Percentiles rank a stretch among this genome's conserved stretches.
phyloP scores from a whole-genome alignment of 2,797 vertebrate genomes.

The Cossypha dichroa region DNA sequence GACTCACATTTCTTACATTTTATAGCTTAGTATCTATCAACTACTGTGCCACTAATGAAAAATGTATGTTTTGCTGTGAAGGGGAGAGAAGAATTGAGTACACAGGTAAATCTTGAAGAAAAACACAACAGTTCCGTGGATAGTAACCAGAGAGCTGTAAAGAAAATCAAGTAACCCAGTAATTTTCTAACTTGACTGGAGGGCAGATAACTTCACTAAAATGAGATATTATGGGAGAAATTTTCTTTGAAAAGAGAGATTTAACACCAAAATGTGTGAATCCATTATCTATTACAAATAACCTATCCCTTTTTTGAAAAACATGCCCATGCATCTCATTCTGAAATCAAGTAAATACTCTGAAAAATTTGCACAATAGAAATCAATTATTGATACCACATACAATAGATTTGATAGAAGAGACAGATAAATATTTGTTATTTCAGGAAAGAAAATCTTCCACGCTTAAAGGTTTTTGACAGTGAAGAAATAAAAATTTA shows the following conservation, averaged over 20 bases:
- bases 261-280: background rate
- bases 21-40: background rate
- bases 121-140: background rate
- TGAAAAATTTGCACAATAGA: constrained; percentile 72
- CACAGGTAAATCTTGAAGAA: background rate
- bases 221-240: background rate
- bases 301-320: background rate
- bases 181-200: background rate
- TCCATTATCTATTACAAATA: background rate
- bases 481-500: constrained; percentile 15
- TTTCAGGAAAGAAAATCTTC: constrained; percentile 1
- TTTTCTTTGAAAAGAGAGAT: background rate
- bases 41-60: background rate
- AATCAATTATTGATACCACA: constrained; percentile 55
- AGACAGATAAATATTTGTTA: background rate
- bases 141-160: background rate
- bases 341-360: constrained; percentile 66
- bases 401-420: constrained; percentile 4
- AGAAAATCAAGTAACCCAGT: background rate
- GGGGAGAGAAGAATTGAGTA: background rate
- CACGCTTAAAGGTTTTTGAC: background rate
- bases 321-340: constrained; percentile 46
- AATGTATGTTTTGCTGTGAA: background rate
- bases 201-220: background rate
- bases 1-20: background rate